Percentiles rank a stretch among this genome's conserved stretches.
Conservation (phyloP, 2,888 invertebrate species). For the Caenorhabditis imperialis region DNA sequence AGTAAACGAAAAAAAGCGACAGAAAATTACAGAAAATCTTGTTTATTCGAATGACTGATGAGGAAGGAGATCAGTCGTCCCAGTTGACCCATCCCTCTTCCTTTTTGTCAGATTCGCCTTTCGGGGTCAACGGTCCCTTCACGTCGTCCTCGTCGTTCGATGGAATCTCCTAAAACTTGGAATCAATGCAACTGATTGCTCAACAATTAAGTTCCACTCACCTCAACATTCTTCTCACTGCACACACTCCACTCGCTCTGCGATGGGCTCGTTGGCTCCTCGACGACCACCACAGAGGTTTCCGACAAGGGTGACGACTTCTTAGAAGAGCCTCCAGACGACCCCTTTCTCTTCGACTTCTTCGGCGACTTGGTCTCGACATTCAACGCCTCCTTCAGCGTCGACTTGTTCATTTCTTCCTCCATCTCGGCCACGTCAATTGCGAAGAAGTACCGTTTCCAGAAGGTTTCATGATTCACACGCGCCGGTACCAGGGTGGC, state of each 20-base stretch:
- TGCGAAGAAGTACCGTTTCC: constrained; percentile 88
- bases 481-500: constrained; percentile 82
- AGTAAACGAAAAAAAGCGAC: constrained; percentile 15
- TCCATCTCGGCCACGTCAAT: constrained; percentile 78
- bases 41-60: too few relatives aligned
- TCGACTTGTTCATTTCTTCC: constrained; percentile 63
- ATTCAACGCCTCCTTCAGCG: constrained; percentile 55
- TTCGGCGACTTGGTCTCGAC: constrained; percentile 57
- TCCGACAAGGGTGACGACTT: constrained; percentile 51
- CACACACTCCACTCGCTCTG: constrained; percentile 68
- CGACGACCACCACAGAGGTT: constrained; percentile 50
- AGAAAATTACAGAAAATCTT: constrained; percentile 1
- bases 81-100: constrained; percentile 68
- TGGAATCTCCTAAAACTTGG: constrained; percentile 46
- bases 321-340: constrained; percentile 27
- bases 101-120: constrained; percentile 47
- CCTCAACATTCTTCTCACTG: constrained; percentile 64
- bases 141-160: constrained; percentile 54
- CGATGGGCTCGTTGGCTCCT: constrained; percentile 65
- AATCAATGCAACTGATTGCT: not conserved
- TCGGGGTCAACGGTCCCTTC: constrained; percentile 54
- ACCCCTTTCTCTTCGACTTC: constrained; percentile 31
- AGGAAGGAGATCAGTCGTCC: constrained; percentile 61
- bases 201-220: constrained; percentile 5
- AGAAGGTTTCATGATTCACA: constrained; percentile 85